A percentile compares a stretch with the other conserved stretches of the same genome.
Conservation (phyloP, 2,888 invertebrate genomes). For the Dicyrtomina minuta region DNA sequence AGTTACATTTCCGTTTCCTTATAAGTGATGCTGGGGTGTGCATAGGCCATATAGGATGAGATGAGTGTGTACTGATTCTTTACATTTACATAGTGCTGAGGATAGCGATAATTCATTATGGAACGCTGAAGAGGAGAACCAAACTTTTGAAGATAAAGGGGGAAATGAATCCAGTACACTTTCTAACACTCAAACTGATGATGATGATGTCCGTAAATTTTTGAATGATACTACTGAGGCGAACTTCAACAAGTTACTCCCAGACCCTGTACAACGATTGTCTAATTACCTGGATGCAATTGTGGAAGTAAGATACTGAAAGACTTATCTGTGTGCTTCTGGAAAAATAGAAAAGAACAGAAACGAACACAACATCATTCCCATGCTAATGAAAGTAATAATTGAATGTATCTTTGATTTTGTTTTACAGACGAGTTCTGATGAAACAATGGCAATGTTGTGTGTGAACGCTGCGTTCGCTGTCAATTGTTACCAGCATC, state of each 20-base stretch:
- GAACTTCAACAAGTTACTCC: conserved; percentile 25
- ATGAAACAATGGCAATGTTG: neutral
- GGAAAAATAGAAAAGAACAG: no score
- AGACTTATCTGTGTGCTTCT: no score
- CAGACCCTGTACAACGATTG: conserved; percentile 28
- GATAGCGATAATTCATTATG: neutral
- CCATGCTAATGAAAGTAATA: no score
- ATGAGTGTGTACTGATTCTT: no score
- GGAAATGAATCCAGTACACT: conserved; percentile 17
- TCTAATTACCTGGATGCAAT: conserved; percentile 6
- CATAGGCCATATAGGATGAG: no score
- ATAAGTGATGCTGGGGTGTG: no score
- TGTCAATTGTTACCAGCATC: neutral
- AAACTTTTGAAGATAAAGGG: conserved; percentile 52
- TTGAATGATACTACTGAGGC: conserved; percentile 13
- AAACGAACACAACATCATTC: no score
- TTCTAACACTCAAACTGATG: neutral
- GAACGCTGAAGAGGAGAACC: conserved; percentile 37
- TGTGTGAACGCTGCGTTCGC: conserved; percentile 22
- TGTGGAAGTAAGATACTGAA: neutral
- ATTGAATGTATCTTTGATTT: neutral
- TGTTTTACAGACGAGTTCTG: neutral
- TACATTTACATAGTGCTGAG: neutral
- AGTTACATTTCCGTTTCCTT: conserved; percentile 10
- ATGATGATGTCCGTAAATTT: conserved; percentile 21